Evolutionary conservation across 2,888 invertebrate species (phyloP).

Genomic region (Caenorhabditis sp.): DNA sequence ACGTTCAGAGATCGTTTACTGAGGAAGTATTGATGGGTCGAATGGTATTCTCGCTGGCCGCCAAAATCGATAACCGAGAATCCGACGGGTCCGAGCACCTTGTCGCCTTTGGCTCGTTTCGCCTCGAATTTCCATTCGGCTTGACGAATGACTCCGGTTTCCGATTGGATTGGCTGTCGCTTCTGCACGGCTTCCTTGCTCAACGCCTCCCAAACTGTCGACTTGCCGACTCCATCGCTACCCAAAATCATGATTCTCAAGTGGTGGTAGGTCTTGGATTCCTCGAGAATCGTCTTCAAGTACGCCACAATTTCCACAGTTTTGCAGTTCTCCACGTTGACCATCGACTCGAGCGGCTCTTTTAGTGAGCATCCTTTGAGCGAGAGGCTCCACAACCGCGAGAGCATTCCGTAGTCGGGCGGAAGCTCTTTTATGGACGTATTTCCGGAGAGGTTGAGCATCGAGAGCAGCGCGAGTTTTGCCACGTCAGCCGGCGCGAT

Average conservation of each 20-base stretch:
- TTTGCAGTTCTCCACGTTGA: constrained; percentile 91
- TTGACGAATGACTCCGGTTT: constrained; percentile 86
- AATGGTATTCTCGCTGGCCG: constrained; percentile 94
- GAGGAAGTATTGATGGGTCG: constrained; percentile 97
- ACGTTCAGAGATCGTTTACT: constrained; percentile 94
- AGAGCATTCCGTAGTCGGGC: constrained; percentile 88
- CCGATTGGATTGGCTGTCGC: constrained; percentile 47
- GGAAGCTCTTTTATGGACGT: constrained; percentile 83
- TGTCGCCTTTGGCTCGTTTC: constrained; percentile 67
- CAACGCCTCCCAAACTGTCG: constrained; percentile 62
- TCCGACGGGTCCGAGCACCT: constrained; percentile 88
- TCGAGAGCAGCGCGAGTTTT: constrained; percentile 90
- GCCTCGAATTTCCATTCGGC: constrained; percentile 92
- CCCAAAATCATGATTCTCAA: constrained; percentile 86
- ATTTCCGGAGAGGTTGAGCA: constrained; percentile 92
- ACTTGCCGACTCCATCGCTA: constrained; percentile 87
- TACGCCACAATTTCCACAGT: constrained; percentile 94
- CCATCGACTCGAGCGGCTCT: constrained; percentile 92
- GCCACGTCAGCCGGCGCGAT: constrained; percentile 88
- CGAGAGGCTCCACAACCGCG: constrained; percentile 91
- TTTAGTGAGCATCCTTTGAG: constrained; percentile 87
- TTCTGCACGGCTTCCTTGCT: constrained; percentile 61
- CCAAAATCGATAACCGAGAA: constrained; percentile 97
- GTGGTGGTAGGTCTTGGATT: constrained; percentile 91
- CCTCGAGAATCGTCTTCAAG: constrained; percentile 85